Percentiles rank a stretch among this genome's conserved stretches.
Conservation (phyloP, 2,797 vertebrate genomes). For the Muscicapa comitata region DNA sequence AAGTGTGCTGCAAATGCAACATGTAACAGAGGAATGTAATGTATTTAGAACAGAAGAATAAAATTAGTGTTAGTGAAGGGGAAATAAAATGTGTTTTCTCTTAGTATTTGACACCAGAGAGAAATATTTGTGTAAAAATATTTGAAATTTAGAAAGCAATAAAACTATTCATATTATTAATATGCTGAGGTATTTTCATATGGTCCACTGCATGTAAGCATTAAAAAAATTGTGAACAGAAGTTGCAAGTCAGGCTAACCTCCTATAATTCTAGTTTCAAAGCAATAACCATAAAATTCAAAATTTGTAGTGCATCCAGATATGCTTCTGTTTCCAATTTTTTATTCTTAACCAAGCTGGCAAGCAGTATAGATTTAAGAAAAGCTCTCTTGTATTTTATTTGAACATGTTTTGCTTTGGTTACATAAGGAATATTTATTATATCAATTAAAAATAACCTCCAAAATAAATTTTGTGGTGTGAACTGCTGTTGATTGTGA, state of each 20-base stretch:
- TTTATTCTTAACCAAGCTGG: slow-evolving; percentile 64
- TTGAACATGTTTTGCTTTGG: slow-evolving; percentile 62
- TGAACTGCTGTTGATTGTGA: slow-evolving; percentile 74
- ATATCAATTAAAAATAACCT: slow-evolving; percentile 77
- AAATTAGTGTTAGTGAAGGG: slow-evolving; percentile 38
- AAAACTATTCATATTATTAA: slow-evolving; percentile 36
- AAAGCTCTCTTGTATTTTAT: slow-evolving; percentile 62
- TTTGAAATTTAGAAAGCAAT: slow-evolving; percentile 43
- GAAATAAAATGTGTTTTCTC: slow-evolving; percentile 48
- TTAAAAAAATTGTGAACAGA: slow-evolving; percentile 56
- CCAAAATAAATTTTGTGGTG: slow-evolving; percentile 76
- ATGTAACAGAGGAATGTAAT: background rate
- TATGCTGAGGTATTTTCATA: slow-evolving; percentile 38
- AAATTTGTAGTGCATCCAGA: slow-evolving; percentile 52
- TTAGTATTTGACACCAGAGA: slow-evolving; percentile 42
- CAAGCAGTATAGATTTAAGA: slow-evolving; percentile 51
- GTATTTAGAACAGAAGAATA: slow-evolving; percentile 38
- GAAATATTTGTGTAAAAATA: slow-evolving; percentile 33
- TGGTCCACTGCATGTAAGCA: background rate
- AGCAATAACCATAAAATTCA: slow-evolving; percentile 64
- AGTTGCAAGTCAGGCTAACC: slow-evolving; percentile 51
- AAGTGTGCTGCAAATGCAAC: slow-evolving; percentile 13
- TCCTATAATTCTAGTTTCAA: slow-evolving; percentile 61
- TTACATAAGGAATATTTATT: slow-evolving; percentile 78
- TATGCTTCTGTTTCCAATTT: slow-evolving; percentile 59